phyloP scores from a whole-genome alignment of 2,113 vertebrate genomes.

The Odobenus rosmarus region DNA sequence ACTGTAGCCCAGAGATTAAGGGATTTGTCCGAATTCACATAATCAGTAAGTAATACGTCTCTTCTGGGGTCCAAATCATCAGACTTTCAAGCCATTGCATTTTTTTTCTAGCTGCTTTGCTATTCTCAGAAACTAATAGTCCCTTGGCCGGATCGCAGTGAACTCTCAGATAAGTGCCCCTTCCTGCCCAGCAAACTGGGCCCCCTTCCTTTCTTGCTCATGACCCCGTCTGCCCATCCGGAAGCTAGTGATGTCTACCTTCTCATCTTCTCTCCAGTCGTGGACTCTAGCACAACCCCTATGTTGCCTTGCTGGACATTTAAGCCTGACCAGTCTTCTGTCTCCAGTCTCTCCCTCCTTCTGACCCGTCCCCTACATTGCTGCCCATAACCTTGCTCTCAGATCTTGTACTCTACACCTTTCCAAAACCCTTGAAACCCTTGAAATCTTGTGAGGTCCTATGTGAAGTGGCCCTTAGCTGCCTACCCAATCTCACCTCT shows the following conservation, averaged over 20 bases:
- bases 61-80: not conserved
- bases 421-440: not conserved
- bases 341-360: not conserved
- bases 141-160: accelerated
- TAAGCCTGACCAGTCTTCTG: accelerated
- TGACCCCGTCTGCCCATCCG: accelerated
- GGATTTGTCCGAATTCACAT: not conserved
- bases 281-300: accelerated
- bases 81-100: not conserved
- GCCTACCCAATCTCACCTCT: not conserved
- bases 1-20: not conserved
- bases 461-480: not conserved
- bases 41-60: not conserved
- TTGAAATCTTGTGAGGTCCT: not conserved
- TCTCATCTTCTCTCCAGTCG: not conserved
- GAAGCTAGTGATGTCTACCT: not conserved
- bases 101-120: not conserved
- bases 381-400: not conserved
- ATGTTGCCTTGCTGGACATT: no score
- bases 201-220: not conserved
- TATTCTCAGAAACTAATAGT: accelerated
- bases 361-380: accelerated
- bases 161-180: no score
- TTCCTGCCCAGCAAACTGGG: not conserved
- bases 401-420: no score